A percentile compares a stretch with the other conserved stretches of the same genome.
phyloP scores from a whole-genome alignment of 1,140 invertebrate species.

The Caenorhabditis remanei region DNA sequence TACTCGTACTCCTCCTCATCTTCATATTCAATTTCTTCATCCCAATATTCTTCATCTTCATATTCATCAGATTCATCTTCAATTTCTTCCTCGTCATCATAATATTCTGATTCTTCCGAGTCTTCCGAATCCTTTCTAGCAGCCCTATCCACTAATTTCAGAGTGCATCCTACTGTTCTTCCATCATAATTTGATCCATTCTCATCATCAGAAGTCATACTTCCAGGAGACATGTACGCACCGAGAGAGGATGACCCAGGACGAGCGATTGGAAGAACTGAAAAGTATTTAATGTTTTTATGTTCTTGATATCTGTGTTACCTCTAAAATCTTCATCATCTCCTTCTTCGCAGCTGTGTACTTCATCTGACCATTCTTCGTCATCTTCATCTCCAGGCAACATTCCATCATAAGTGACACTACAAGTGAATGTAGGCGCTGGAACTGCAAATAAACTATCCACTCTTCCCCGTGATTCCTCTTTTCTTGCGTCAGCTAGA shows the following conservation, averaged over 20 bases:
- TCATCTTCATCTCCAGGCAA: constrained; percentile 51
- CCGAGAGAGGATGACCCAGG: constrained; percentile 62
- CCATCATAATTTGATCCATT: constrained; percentile 64
- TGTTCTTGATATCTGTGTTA: not conserved
- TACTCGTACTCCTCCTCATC: constrained; percentile 66
- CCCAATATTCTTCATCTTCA: constrained; percentile 63
- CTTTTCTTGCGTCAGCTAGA: not conserved
- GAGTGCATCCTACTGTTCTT: constrained; percentile 71
- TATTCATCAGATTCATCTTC: constrained; percentile 64
- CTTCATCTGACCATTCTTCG: constrained; percentile 66
- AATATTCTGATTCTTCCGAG: constrained; percentile 66
- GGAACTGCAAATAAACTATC: constrained; percentile 69
- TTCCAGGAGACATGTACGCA: constrained; percentile 55
- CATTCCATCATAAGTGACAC: constrained; percentile 75
- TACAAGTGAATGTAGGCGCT: constrained; percentile 76
- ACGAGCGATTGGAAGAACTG: constrained; percentile 51
- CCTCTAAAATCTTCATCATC: constrained; percentile 62
- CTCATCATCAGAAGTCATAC: constrained; percentile 49
- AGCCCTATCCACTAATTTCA: constrained; percentile 72
- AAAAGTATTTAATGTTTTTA: not conserved
- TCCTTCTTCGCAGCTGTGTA: constrained; percentile 63
- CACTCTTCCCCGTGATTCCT: constrained; percentile 62
- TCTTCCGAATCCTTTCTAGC: constrained; percentile 74
- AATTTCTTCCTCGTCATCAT: constrained; percentile 66
- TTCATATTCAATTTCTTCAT: constrained; percentile 68